Base-by-base conservation (phyloP, 2,888 invertebrate species). In the Tribolium freemani region DNA sequence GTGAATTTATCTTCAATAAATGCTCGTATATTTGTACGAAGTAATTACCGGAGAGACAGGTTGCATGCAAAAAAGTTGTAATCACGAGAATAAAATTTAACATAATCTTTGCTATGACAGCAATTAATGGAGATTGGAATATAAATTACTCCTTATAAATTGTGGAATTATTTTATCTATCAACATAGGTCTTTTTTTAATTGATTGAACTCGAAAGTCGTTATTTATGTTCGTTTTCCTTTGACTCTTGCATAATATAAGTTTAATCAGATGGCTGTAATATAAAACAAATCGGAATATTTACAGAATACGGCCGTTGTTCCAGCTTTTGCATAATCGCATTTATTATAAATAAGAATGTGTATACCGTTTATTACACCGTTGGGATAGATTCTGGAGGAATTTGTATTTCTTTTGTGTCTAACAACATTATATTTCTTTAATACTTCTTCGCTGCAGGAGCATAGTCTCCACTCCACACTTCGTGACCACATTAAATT, bases 321-420 rank as follows among this genome's bases (percentile, higher is more conserved):
- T 53, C 54, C 54, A 9, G 53, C 48, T 61, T 54, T 67, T 72
- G 67, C 71, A 72, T 68, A 72, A 51, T 69, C 56, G 44, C 68
- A 61, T 73, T 67, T 61, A 74, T 71, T 71, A 74, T 74, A 58
- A 74, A 74, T 67, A 58, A 71, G 73, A 63, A 68, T 73, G 64
- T 69, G 69, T 61, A 54, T 45, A 64, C 54, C 67, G 61, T 71
- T 67, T 68, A 67, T 51, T 60, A 61, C 67, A 70, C 73, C 50
- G 45, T 30, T 31, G 73, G 73, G 73, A 73, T 61, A 51, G 51
- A 73, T 73, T 71, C 70, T 51, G 45, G 51, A 69, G 58, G 64
- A 72, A 69, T 72, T 72, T 69, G 72, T 72, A 45, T 69, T 69
- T 56, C 72, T 72, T 69, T 64, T 63, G 69, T 72, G 69, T 53